Conservation (phyloP, 2,888 invertebrate genomes). For the Colletes collaris region DNA sequence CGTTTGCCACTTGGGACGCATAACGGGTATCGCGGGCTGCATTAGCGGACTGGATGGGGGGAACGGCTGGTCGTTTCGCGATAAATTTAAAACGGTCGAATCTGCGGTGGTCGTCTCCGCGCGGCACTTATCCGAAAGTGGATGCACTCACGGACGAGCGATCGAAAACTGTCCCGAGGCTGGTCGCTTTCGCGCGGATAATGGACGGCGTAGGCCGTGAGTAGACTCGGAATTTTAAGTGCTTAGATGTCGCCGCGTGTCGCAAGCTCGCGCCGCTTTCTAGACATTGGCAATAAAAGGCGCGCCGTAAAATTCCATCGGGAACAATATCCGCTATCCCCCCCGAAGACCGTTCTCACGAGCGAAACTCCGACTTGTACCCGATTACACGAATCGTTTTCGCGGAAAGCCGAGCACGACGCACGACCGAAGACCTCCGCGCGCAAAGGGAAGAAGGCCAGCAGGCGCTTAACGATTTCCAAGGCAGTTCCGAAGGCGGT, state of each 20-base stretch:
- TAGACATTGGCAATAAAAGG: not conserved
- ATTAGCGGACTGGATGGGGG: conserved; percentile 34
- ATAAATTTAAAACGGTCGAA: conserved; percentile 61
- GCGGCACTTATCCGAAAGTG: conserved; percentile 64
- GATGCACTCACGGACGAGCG: conserved; percentile 60
- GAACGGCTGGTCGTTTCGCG: conserved; percentile 27
- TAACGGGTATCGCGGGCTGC: conserved; percentile 32
- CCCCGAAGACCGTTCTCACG: not conserved
- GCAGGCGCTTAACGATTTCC: conserved; percentile 61
- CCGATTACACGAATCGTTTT: not conserved
- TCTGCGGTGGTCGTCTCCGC: conserved; percentile 29
- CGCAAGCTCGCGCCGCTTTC: conserved; percentile 18
- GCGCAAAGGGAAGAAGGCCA: conserved; percentile 56
- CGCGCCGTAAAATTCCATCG: not conserved
- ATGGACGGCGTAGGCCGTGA: conserved; percentile 23
- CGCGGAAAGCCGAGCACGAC: not conserved
- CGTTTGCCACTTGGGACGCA: conserved; percentile 1
- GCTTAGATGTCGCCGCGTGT: conserved; percentile 11
- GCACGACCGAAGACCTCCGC: conserved; percentile 24
- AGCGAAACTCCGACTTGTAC: not conserved
- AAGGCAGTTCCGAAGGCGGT: conserved; percentile 61
- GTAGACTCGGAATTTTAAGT: conserved; percentile 61
- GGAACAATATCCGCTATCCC: not conserved
- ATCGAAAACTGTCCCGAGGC: conserved; percentile 39
- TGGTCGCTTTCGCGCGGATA: conserved; percentile 30